Conservation (phyloP, 2,888 invertebrate genomes). For the Melanotus villosus region DNA sequence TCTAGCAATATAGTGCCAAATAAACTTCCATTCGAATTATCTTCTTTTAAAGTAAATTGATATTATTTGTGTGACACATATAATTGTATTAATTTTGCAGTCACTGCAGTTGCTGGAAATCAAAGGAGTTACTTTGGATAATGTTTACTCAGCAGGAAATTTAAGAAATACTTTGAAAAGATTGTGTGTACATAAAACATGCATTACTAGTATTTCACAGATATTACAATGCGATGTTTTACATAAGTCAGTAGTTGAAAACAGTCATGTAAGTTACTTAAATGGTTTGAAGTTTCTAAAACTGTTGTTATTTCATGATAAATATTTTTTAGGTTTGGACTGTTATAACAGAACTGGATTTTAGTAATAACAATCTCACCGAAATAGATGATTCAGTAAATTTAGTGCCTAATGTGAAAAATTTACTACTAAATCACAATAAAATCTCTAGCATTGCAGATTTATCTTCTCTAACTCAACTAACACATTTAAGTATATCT, state of each 20-base stretch:
- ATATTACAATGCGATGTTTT: slow-evolving; percentile 88
- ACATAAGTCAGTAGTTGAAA: slow-evolving; percentile 74
- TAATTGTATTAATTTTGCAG: slow-evolving; percentile 46
- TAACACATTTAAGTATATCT: slow-evolving; percentile 84
- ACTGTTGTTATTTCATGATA: background rate
- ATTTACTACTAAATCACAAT: slow-evolving; percentile 84
- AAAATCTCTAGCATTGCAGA: slow-evolving; percentile 81
- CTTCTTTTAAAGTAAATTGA: slow-evolving; percentile 80
- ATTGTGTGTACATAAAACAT: slow-evolving; percentile 78
- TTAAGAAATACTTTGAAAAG: slow-evolving; percentile 76
- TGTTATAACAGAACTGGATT: slow-evolving; percentile 79
- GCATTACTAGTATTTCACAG: slow-evolving; percentile 80
- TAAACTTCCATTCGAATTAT: slow-evolving; percentile 83
- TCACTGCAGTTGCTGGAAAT: slow-evolving; percentile 80
- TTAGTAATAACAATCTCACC: slow-evolving; percentile 84
- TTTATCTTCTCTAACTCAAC: slow-evolving; percentile 82
- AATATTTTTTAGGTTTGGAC: slow-evolving; percentile 77
- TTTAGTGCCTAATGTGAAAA: slow-evolving; percentile 80
- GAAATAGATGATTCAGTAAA: slow-evolving; percentile 86
- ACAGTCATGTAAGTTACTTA: slow-evolving; percentile 60
- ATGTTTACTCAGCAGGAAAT: slow-evolving; percentile 74
- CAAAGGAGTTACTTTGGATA: slow-evolving; percentile 77
- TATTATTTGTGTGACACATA: slow-evolving; percentile 2
- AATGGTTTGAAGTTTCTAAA: background rate
- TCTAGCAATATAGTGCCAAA: slow-evolving; percentile 90